These are phyloP conservation scores for Sclerodermus sp. DNA, from an alignment of 2,888 invertebrate species.

Conservation along the genomic window DNA sequence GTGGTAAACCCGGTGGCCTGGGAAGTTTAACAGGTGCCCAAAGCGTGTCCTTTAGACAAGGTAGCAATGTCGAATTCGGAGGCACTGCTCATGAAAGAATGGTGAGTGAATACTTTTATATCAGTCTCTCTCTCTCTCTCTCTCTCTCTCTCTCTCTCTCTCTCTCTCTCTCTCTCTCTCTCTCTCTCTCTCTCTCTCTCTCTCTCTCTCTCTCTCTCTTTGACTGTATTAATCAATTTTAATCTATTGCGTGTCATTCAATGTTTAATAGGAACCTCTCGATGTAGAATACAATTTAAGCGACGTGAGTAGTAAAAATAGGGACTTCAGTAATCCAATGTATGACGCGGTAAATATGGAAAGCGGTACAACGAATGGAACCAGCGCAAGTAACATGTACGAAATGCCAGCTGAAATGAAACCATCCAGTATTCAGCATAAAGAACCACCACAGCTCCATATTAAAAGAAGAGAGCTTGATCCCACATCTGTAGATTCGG, in stretches of 20 bases:
- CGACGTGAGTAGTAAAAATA: slow-evolving; percentile 74
- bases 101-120: slow-evolving; percentile 43
- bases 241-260: background rate
- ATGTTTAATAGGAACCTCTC: slow-evolving; percentile 62
- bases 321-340: slow-evolving; percentile 98
- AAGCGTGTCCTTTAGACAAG: slow-evolving; percentile 90
- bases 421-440: slow-evolving; percentile 80
- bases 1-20: slow-evolving; percentile 79
- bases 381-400: slow-evolving; percentile 73
- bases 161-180: background rate
- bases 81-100: slow-evolving; percentile 58
- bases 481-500: slow-evolving; percentile 80
- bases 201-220: background rate
- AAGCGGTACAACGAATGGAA: slow-evolving; percentile 63
- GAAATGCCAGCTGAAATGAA: slow-evolving; percentile 80
- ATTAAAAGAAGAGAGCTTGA: slow-evolving; percentile 78
- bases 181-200: too few relatives aligned
- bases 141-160: background rate
- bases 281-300: slow-evolving; percentile 81
- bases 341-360: slow-evolving; percentile 86
- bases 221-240: background rate
- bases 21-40: slow-evolving; percentile 83
- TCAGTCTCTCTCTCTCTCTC: too few relatives aligned
- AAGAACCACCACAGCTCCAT: slow-evolving; percentile 73
- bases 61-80: slow-evolving; percentile 90